A percentile compares a stretch with the other conserved stretches of the same genome.
Conservation (phyloP, 2,797 vertebrate genomes). For the Perodicticus potto region DNA sequence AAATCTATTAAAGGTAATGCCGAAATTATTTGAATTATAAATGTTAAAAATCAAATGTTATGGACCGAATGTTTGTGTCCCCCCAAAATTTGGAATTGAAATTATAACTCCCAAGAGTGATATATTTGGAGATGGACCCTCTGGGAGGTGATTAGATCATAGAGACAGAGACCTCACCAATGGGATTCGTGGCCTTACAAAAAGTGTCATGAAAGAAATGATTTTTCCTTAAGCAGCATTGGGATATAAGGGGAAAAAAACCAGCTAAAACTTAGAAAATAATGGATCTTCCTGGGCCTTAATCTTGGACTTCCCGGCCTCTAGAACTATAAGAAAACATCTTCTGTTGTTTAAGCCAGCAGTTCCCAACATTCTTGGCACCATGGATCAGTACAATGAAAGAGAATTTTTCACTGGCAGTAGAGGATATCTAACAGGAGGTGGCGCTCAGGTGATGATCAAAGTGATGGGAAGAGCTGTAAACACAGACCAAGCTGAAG, state of each 20-base stretch:
- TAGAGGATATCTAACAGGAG: no score
- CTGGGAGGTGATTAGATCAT: background rate
- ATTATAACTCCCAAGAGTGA: background rate
- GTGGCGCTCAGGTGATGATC: no score
- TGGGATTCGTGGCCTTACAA: background rate
- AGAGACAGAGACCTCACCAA: background rate
- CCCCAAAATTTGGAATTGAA: background rate
- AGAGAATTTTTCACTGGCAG: no score
- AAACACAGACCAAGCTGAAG: no score
- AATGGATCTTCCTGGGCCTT: background rate
- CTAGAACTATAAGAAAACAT: background rate
- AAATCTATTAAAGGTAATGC: conserved; percentile 71
- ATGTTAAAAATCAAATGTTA: conserved; percentile 72
- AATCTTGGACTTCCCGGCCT: background rate
- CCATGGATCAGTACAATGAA: no score
- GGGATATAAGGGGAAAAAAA: background rate
- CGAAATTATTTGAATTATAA: conserved; percentile 76
- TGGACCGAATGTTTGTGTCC: background rate
- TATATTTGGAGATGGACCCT: background rate
- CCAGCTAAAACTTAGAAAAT: background rate
- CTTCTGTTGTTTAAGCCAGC: background rate
- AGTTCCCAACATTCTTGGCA: no score
- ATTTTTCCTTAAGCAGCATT: background rate
- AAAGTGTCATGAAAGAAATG: background rate
- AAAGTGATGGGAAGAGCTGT: no score